Evolutionary conservation across 2,888 invertebrate genomes (phyloP).

Genomic region (Scaptomyza parva): DNA sequence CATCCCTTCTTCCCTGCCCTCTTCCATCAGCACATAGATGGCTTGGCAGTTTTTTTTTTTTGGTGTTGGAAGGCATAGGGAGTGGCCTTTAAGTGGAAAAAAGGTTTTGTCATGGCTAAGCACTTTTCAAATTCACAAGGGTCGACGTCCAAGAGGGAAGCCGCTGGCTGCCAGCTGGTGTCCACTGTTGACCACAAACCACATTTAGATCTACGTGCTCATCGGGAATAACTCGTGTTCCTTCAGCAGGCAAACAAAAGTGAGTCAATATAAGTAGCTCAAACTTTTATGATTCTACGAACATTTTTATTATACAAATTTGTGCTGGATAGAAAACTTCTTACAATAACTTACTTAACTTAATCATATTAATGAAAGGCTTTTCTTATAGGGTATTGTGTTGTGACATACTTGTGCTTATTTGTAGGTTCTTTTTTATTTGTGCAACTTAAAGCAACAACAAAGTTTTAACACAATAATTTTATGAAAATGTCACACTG

Average conservation of each 20-base stretch:
- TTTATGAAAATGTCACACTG: constrained; percentile 34
- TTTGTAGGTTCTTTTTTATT: not conserved
- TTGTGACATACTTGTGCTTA: not conserved
- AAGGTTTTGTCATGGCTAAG: constrained; percentile 78
- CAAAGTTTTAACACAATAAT: constrained; percentile 59
- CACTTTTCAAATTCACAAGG: constrained; percentile 67
- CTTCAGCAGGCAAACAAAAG: not conserved
- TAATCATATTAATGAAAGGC: too few species aligned
- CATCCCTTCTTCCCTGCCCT: not conserved
- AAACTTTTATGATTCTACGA: not conserved
- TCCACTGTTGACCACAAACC: constrained; percentile 51
- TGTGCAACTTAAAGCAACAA: not conserved
- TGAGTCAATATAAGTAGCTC: not conserved
- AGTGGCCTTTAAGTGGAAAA: constrained; percentile 67
- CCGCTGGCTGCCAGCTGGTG: constrained; percentile 37
- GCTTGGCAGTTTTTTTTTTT: constrained; percentile 17
- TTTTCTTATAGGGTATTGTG: constrained; percentile 18
- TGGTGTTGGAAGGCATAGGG: constrained; percentile 27
- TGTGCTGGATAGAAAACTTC: too few species aligned
- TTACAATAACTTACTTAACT: not conserved
- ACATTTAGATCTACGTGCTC: constrained; percentile 28
- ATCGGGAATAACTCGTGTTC: not conserved
- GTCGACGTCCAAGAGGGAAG: constrained; percentile 32
- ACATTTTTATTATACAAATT: not conserved
- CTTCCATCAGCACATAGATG: constrained; percentile 2